These are phyloP conservation scores for Anarrhichthys ocellatus DNA, from an alignment of 2,113 vertebrate genomes.

Conservation along the genomic window DNA sequence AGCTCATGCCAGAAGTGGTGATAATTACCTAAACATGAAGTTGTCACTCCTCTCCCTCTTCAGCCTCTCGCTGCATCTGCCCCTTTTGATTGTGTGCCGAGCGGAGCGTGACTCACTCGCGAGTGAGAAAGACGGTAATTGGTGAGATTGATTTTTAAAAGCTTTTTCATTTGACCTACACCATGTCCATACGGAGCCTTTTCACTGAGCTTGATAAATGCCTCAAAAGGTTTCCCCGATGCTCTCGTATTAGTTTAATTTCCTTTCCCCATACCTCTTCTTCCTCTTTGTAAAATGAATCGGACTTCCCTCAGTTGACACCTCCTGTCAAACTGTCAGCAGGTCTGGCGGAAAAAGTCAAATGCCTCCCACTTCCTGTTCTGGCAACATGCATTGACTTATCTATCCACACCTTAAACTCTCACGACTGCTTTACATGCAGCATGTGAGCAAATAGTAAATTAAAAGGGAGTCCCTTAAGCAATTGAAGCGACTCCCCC, in stretches of 20 bases:
- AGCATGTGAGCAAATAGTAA: background rate
- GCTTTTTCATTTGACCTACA: constrained; percentile 70
- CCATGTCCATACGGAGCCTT: constrained; percentile 58
- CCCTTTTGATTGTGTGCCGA: constrained; percentile 70
- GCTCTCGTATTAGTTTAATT: background rate
- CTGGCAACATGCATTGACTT: constrained; percentile 20
- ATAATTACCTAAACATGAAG: constrained; percentile 85
- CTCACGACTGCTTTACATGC: background rate
- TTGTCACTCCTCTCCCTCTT: constrained; percentile 72
- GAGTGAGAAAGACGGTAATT: constrained; percentile 72
- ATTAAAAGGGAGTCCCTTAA: background rate
- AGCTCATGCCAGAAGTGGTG: constrained; percentile 78
- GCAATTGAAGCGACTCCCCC: background rate
- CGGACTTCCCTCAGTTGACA: background rate
- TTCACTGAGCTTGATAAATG: constrained; percentile 70
- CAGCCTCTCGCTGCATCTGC: constrained; percentile 61
- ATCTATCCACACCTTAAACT: background rate
- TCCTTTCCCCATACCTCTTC: background rate
- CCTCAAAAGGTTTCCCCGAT: constrained; percentile 4
- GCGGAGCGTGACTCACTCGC: constrained; percentile 65
- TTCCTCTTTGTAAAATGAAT: constrained; percentile 6
- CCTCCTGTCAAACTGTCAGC: constrained; percentile 35
- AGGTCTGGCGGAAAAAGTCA: constrained; percentile 16
- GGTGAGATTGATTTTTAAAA: constrained; percentile 76
- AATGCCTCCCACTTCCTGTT: background rate